Evolutionary conservation across 2,888 invertebrate species (phyloP).

Genomic region (Deilephila elpenor): DNA sequence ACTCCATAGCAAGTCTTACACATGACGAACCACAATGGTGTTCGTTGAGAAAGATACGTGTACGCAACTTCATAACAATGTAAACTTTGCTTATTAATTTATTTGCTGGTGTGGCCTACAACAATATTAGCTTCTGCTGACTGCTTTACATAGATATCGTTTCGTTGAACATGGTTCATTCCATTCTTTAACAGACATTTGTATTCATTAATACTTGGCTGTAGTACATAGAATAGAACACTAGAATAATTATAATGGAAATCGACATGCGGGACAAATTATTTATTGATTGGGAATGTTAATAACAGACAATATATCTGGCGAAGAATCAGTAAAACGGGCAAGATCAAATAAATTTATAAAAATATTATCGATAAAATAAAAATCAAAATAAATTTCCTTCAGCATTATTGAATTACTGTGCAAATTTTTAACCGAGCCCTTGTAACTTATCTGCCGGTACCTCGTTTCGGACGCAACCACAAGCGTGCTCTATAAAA

Average conservation of each 20-base stretch:
- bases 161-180: background rate
- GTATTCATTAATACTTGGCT: background rate
- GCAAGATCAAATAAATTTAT: too few species aligned
- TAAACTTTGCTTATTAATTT: background rate
- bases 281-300: too few species aligned
- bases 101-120: background rate
- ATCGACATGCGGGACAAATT: too few species aligned
- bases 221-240: too few species aligned
- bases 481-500: conserved; percentile 15
- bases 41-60: conserved; percentile 6
- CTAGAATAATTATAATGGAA: too few species aligned
- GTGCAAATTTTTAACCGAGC: background rate
- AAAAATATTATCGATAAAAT: too few species aligned
- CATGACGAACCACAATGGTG: conserved; percentile 7
- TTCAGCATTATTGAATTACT: background rate
- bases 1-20: background rate
- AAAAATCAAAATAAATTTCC: too few species aligned
- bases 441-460: background rate
- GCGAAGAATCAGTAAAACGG: too few species aligned
- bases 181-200: background rate
- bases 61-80: background rate
- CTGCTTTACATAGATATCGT: background rate
- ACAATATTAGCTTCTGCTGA: too few species aligned
- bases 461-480: background rate
- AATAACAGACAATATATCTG: too few species aligned